Evolutionary conservation across 2,797 vertebrate species (phyloP).

Genomic region (Spheniscus humboldti): DNA sequence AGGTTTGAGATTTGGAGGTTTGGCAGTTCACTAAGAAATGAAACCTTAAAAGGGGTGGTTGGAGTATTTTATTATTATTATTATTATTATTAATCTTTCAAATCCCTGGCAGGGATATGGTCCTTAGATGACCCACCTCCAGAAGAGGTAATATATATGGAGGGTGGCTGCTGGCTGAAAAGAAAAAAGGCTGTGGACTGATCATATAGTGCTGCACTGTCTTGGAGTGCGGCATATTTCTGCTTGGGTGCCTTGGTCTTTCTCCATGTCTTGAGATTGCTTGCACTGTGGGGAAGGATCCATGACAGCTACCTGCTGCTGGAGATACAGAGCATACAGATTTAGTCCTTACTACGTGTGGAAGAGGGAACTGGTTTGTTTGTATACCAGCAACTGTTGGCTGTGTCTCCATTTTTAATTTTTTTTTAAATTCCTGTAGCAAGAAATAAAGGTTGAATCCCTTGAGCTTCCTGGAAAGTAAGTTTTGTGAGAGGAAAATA

Average conservation of each 20-base stretch:
- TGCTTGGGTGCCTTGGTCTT: not conserved
- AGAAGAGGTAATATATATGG: not conserved
- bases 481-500: not conserved
- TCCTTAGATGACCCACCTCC: not conserved
- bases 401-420: not conserved
- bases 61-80: not conserved
- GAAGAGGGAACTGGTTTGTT: not conserved
- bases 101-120: not conserved
- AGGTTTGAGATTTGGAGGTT: not conserved
- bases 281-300: not conserved
- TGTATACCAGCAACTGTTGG: not conserved
- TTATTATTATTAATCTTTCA: not conserved
- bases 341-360: not conserved
- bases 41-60: not conserved
- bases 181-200: not conserved
- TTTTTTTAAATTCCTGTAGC: not conserved
- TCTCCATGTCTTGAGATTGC: not conserved
- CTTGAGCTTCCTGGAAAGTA: not conserved
- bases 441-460: not conserved
- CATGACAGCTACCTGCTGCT: not conserved
- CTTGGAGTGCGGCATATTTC: rapidly evolving
- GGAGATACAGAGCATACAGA: not conserved
- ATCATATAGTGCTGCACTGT: not conserved
- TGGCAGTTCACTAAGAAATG: not conserved
- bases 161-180: not conserved